Base-by-base conservation (phyloP, 2,797 vertebrate species). In the Danionella dracula region DNA sequence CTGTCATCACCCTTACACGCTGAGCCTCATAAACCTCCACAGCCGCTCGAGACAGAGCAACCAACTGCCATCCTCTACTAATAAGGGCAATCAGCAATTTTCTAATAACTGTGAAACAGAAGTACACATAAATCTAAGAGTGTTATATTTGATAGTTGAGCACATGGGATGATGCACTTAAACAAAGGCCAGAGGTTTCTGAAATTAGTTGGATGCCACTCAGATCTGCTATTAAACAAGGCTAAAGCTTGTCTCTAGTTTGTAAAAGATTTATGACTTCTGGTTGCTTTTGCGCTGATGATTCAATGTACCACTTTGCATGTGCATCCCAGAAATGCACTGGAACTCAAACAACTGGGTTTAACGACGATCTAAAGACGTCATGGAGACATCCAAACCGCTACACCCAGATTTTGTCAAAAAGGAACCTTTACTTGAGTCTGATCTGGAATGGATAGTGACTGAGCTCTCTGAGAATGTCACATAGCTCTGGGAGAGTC, bases 1-100 rank as follows among this genome's bases (percentile, higher is more conserved):
- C 84, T 84, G 85, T 88, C 87, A 88, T 85, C 84, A 79, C 81
- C 82, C 79, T 83, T 70, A 71, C 84, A 84, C 71, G 76, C 86
- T 86, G 86, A 65, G 86, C 84, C 74, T 46, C 59, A 31, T 62
- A 63, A 77, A 78, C 76, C 76, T 74, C 72, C 68, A 37, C 58
- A 55, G 38, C 32, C 40, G 48, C 56, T 60, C 23, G 54, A 68
- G 55, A 62, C 38, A 58, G 58, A 56, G 21, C 53, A 71, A 73
- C 54, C 40, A 29, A 64, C 48, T 68, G 68, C 71, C 55, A 44
- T 45, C 17, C 1, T 32, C 59, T 21, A 71, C 67, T 71, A 68
- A 68, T 66, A 71, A 68, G 68, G 35, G 35, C 53, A 49, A 67
- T 51, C 63, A 37, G 40, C 46, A 8, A 11, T 7, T 12, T 44